A percentile compares a stretch with the other conserved stretches of the same genome.
Evolutionary conservation across 2,888 invertebrate genomes (phyloP).

Genomic region (Microctonus hyperodae): DNA sequence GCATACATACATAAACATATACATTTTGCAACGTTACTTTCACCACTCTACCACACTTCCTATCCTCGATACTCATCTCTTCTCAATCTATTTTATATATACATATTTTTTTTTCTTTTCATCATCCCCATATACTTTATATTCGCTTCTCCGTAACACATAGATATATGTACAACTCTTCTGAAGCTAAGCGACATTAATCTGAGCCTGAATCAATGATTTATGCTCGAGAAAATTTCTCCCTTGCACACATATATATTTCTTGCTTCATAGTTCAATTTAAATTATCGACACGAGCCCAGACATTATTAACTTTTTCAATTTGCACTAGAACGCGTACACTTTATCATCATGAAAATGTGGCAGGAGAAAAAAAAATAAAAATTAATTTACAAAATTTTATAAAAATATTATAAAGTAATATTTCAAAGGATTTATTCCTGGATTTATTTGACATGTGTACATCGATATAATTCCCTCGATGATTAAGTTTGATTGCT

Average conservation of each 20-base stretch:
- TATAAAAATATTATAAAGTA: too few species aligned
- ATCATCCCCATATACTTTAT: not conserved
- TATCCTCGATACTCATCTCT: not conserved
- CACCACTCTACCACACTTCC: too few species aligned
- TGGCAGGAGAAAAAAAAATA: too few species aligned
- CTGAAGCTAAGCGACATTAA: slow-evolving; percentile 12
- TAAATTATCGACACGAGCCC: slow-evolving; percentile 4
- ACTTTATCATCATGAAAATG: slow-evolving; percentile 1
- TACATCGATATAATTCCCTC: not conserved
- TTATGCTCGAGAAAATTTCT: slow-evolving; percentile 18
- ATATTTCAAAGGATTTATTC: too few species aligned
- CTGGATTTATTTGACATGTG: too few species aligned
- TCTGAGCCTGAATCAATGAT: slow-evolving; percentile 16
- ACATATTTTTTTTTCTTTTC: not conserved
- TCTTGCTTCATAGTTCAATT: slow-evolving; percentile 4
- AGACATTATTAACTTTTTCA: slow-evolving; percentile 13
- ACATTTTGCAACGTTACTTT: too few species aligned
- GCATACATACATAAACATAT: not conserved
- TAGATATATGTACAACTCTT: not conserved
- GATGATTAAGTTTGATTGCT: not conserved
- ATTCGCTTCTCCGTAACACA: not conserved
- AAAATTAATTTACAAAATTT: too few species aligned
- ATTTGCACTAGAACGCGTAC: not conserved
- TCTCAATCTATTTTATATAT: too few species aligned
- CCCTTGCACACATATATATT: not conserved